Evolutionary conservation across 2,888 invertebrate species (phyloP), one percentile per base, ranked within the genome.

Genomic region (Cybosia mesomella): DNA sequence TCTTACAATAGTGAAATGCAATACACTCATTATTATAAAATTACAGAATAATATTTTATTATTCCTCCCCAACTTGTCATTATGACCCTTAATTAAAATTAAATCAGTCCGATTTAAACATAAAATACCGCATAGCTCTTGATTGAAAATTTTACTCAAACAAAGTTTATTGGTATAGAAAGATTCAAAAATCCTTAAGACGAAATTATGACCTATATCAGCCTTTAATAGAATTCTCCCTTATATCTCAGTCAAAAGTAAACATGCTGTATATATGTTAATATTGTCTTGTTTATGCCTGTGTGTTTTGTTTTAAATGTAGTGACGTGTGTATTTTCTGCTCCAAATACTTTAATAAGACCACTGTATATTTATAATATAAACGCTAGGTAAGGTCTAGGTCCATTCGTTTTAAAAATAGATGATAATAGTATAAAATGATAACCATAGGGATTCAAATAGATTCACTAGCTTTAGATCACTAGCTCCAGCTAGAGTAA

Each of bases 401-500:
- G 49, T 49, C 49, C 49, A 49, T 49, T 18, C 18, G 43, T 43
- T n/a, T n/a, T 49, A n/a, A 49, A 18, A 49, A 49, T 59, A 39
- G 59, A 39, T 39, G 24, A 28, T 61, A 24, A 5, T 60, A 24
- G 5, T 11, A 43, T n/a, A 43, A 43, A 18, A 60, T 18, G 4
- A 24, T 28, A 58, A n/a, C 36, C 1, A 15, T 28, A 58, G 24
- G 36, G 21, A n/a, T 36, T 22, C 0, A 22, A 58, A n/a, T 32
- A 43, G 21, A 18, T n/a, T 34, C 39, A 68, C 64, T 74, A 77
- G 66, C 65, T 67, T 59, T 73, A 66, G 67, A 71, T 62, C 57
- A 64, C 61, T 80, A 74, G 67, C 64, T 67, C 32, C 65, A 63
- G 70, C 57, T 80, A 76, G 72, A 64, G 13, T 28, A 28, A 28